phyloP scores from a whole-genome alignment of 2,888 invertebrate species.

The Standfussiana lucernea region DNA sequence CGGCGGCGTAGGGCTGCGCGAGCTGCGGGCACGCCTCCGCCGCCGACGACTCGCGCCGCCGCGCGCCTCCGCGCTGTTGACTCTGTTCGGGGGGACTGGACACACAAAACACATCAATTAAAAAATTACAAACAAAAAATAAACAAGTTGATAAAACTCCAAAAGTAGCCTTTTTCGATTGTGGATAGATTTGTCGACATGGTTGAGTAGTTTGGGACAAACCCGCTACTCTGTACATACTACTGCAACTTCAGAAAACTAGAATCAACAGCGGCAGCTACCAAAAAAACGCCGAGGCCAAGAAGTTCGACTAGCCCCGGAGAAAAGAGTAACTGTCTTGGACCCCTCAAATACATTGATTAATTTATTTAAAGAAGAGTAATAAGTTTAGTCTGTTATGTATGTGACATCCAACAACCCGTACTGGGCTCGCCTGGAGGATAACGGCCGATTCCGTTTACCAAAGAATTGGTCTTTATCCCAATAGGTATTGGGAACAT shows the following conservation, averaged over 20 bases:
- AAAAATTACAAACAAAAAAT: background rate
- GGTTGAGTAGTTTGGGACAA: background rate
- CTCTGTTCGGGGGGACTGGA: slow-evolving; percentile 85
- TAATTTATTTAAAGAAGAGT: too few relatives aligned
- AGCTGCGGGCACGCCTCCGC: slow-evolving; percentile 83
- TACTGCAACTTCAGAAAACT: too few relatives aligned
- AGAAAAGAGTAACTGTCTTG: background rate
- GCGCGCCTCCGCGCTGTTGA: slow-evolving; percentile 75
- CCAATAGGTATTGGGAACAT: background rate
- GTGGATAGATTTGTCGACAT: too few relatives aligned
- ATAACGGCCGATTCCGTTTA: background rate
- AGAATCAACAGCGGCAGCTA: too few relatives aligned
- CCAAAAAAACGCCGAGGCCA: background rate
- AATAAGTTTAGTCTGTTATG: too few relatives aligned
- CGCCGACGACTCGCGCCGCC: slow-evolving; percentile 80
- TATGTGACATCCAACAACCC: too few relatives aligned
- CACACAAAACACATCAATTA: background rate
- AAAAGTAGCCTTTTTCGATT: background rate
- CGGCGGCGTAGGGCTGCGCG: slow-evolving; percentile 92
- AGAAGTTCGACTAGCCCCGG: background rate
- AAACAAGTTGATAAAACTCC: background rate
- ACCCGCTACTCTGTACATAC: background rate
- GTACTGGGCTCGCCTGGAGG: background rate
- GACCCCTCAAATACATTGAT: background rate
- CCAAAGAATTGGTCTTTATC: background rate